Evolutionary conservation across 2,113 vertebrate genomes (phyloP), one percentile per base, ranked within the genome.

Genomic region (Archocentrus centrarchus): DNA sequence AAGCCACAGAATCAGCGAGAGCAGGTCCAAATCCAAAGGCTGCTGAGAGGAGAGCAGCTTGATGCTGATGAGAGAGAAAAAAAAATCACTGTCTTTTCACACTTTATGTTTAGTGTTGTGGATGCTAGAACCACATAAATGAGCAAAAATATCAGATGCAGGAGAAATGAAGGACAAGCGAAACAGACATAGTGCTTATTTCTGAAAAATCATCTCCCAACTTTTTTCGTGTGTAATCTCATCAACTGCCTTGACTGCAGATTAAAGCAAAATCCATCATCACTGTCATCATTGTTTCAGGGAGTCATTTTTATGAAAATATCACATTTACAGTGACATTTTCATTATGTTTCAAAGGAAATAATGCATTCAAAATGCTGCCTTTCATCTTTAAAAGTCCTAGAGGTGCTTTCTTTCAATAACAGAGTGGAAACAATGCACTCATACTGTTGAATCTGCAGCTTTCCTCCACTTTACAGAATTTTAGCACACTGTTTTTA

Each of bases 41-140:
- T 58, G 80, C 78, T 70, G 61, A 77, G 79, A 35, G 27, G 27
- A 68, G 47, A 73, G 24, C 24, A 14, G 58, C 55, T 63, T 13
- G 35, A 75, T 75, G 47, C 15, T 24, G 79, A 86, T 62, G 55
- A 75, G 55, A 55, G 76, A 62, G 18, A 55, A 39, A 53, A 78
- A 62, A 85, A 60, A 80, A 82, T 30, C 35, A 11, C 24, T 1
- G 58, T 7, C 30, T 78, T 20, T 6, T 44, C 6, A 66, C 61
- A 53, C 58, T 68, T 81, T 27, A 75, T 75, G 59, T 64, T 6
- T 35, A 80, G 62, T 41, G 15, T 22, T 20, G 7, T 3, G 27
- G 13, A 78, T 22, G 22, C 47, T 83, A 37, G 10, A 70, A 63
- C 27, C n/a, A 3, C 2, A 5, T 63, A 11, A 80, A 80, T 64